Evolutionary conservation across 2,797 vertebrate species (phyloP), one percentile per base, ranked within the genome.

Genomic region (Smutsia temminckii): DNA sequence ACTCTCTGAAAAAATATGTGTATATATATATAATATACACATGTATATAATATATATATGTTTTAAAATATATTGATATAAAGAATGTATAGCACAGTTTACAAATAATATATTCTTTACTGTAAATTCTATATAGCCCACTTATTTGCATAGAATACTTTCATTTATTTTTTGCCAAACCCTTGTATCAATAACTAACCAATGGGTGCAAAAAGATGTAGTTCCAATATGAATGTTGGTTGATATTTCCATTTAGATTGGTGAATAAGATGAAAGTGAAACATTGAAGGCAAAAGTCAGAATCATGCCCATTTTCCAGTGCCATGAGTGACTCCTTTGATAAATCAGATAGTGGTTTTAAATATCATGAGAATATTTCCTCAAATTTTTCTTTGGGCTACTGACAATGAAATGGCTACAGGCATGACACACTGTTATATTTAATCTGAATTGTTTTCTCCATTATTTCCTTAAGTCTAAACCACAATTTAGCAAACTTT

Each of bases 231-330:
- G 46, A 95, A 93, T 72, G 16, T 13, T 93, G 32, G 34, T 25
- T 93, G 21, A 37, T 88, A 80, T 42, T 94, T 85, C 93, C 29
- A 80, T 85, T 74, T 88, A 37, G 29, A 10, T 86, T 78, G 89
- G 23, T 66, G 46, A 37, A 10, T 69, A 84, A 72, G 16, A 27
- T 63, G 9, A 69, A 84, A 91, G 17, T n/a, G 51, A 96, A 92
- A 89, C 29, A 94, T 25, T 16, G 25, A 91, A 66, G 5, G 17
- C 18, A 20, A 13, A 7, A 84, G 25, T 75, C 23, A 85, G 42
- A 87, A 84, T 66, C 32, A 21, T 14, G 27, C 21, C 69, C 2
- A n/a, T 75, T 84, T 95, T 85, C 83, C 21, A 93, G 12, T 89
- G 21, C 55, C 2, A 0, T 42, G 12, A 55, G 6, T 63, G 53